Conservation (phyloP, 2,797 vertebrate genomes). For the Chelmon rostratus region DNA sequence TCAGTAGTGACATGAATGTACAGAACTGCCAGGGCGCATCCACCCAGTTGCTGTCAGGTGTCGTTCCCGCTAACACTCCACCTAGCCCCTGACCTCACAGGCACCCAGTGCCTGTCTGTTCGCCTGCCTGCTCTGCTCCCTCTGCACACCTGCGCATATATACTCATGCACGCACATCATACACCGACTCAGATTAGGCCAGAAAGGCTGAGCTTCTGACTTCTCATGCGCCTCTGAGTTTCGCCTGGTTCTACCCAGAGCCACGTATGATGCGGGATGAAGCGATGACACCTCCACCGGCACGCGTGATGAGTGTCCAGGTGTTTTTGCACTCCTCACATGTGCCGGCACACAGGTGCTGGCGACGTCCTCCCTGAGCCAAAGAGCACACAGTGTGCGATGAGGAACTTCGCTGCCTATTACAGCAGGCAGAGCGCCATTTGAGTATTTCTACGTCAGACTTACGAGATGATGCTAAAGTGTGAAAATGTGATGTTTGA, state of each 20-base stretch:
- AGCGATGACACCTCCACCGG: conserved; percentile 9
- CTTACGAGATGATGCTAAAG: conserved; percentile 62
- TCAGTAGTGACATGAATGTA: conserved; percentile 82
- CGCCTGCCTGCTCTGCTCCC: conserved; percentile 59
- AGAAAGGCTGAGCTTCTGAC: conserved; percentile 23
- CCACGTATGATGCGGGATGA: conserved; percentile 19
- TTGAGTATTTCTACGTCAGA: conserved; percentile 72
- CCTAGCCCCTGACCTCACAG: conserved; percentile 82
- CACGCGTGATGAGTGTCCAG: conserved; percentile 13
- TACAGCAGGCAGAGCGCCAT: conserved; percentile 49
- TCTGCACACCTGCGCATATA: conserved; percentile 60
- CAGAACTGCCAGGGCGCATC: conserved; percentile 85
- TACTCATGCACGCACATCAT: conserved; percentile 45
- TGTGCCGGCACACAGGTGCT: conserved; percentile 25
- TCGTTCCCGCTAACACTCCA: conserved; percentile 84
- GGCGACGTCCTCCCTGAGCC: conserved; percentile 18
- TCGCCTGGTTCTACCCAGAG: conserved; percentile 24
- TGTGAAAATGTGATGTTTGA: conserved; percentile 72
- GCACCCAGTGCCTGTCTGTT: conserved; percentile 69
- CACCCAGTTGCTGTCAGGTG: conserved; percentile 81
- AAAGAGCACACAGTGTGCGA: conserved; percentile 44
- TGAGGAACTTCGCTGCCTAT: conserved; percentile 62
- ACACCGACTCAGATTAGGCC: conserved; percentile 32
- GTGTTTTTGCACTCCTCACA: conserved; percentile 19
- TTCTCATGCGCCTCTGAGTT: conserved; percentile 22